These are phyloP conservation scores for Ephydatia muelleri DNA, from an alignment of 37 sponge, comb jelly and placozoan species.

Conservation along the genomic window DNA sequence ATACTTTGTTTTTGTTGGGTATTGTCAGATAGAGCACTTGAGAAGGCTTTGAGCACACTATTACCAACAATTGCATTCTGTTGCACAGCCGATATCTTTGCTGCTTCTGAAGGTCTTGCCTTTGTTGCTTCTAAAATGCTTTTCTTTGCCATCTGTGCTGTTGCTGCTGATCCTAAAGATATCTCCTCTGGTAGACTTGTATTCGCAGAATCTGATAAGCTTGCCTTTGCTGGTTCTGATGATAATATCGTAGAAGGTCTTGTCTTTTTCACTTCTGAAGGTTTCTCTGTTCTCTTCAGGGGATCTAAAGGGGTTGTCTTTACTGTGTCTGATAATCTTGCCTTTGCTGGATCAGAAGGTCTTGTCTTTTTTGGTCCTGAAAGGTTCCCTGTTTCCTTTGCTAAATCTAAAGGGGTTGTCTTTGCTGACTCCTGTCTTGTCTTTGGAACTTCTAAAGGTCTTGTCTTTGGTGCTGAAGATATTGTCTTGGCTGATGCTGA, in stretches of 20 bases:
- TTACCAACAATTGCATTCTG: background rate
- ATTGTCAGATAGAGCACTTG: background rate
- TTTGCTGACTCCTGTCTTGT: no score
- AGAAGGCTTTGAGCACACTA: background rate
- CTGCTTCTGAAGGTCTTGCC: background rate
- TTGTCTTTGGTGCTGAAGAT: background rate
- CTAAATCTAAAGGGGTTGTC: background rate
- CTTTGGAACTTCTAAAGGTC: no score
- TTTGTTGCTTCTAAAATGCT: background rate
- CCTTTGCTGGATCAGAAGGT: background rate
- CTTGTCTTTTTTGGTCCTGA: background rate
- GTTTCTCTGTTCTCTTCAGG: background rate
- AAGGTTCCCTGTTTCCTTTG: background rate
- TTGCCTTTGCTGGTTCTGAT: background rate
- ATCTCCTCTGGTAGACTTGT: no score
- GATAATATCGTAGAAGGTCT: no score
- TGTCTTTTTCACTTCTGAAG: background rate
- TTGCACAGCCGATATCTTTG: background rate
- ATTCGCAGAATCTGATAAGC: background rate
- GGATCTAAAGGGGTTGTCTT: background rate
- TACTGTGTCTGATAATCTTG: background rate
- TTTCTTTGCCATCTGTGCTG: no score
- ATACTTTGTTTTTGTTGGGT: no score
- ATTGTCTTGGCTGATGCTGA: background rate
- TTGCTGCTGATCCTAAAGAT: background rate